Evolutionary conservation across 2,888 invertebrate genomes (phyloP), one percentile per base, ranked within the genome.

Genomic region (Cryptocephalus moraei): DNA sequence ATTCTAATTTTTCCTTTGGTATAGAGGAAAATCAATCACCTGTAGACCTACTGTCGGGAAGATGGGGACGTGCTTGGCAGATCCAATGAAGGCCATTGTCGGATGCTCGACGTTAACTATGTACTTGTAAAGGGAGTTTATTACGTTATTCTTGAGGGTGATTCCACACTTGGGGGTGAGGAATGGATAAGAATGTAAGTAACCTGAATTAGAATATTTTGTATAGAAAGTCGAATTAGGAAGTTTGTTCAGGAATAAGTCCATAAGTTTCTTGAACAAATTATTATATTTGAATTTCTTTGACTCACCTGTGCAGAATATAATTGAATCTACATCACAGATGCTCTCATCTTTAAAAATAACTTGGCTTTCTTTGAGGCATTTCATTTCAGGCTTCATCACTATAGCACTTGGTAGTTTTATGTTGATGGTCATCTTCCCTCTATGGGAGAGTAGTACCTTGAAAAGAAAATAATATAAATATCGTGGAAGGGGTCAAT

Each of bases 41-140:
- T 92, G 91, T 36, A 88, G 66, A 63, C 93, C 89, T 65, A 87
- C 89, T 76, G 89, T 81, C 49, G 87, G 86, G 66, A 91, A 88
- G 0, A 91, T 87, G 64, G 86, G 86, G 1, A 90, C 84, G 55
- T 81, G 82, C 67, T 82, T 87, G 0, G 89, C 86, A 14, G 94
- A 73, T 0, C 93, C 93, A 50, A 93, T 78, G 55, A 94, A 80
- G 46, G 83, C 84, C 77, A 94, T 81, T 10, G 81, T 79, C 1
- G 91, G 90, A 60, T 84, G 80, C 51, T 82, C 75, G 43, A 86
- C 84, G 66, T 92, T 86, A 36, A 94, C 78, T 44, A 91, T 71
- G 64, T 94, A 92, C 63, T 90, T 90, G 74, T 88, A 91, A 1
- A 93, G 76, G 0, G 87, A 85, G 58, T 80, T 80, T 11, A 92